phyloP scores from a whole-genome alignment of 2,113 vertebrate genomes.

The Origma solitaria region DNA sequence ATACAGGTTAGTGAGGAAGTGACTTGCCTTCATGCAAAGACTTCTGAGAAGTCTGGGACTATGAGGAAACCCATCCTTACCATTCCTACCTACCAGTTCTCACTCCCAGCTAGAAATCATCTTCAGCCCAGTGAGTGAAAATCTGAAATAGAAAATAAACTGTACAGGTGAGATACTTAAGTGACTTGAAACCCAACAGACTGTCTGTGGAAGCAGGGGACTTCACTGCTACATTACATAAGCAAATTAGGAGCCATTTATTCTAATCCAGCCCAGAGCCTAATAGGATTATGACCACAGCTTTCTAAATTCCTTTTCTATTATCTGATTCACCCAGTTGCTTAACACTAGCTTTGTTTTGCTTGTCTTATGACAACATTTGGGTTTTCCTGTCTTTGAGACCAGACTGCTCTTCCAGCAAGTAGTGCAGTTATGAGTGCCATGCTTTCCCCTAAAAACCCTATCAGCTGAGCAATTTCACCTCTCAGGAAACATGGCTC shows the following conservation, averaged over 20 bases:
- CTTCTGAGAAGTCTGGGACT: neutral
- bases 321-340: conserved; percentile 1
- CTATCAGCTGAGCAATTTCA: neutral
- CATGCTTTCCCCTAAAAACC: neutral
- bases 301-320: conserved; percentile 21
- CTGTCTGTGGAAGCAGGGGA: neutral
- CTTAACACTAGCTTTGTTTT: neutral
- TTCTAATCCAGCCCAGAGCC: neutral
- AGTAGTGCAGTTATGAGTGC: neutral
- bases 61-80: neutral
- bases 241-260: neutral
- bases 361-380: neutral
- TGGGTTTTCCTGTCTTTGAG: neutral
- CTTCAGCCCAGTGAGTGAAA: neutral
- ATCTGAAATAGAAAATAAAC: neutral
- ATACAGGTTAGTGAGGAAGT: neutral
- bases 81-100: neutral
- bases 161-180: neutral
- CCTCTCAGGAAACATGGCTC: neutral
- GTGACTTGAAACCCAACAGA: neutral
- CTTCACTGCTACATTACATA: neutral
- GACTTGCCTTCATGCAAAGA: neutral
- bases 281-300: neutral
- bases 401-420: neutral
- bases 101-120: neutral